phyloP scores from a whole-genome alignment of 2,113 vertebrate species.

The Pluvialis apricaria region DNA sequence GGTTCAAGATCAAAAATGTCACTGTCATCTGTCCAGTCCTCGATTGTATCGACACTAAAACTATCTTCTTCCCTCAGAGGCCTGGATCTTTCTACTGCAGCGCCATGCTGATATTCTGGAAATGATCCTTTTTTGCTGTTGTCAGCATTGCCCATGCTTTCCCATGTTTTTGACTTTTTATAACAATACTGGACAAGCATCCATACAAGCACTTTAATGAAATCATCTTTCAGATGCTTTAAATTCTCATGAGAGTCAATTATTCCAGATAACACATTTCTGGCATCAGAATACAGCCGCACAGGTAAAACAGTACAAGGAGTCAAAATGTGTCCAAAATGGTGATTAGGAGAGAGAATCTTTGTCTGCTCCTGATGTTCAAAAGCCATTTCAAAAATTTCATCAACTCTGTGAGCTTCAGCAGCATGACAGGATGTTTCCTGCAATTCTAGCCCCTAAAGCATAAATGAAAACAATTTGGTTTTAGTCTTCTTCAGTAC shows the following conservation, averaged over 20 bases:
- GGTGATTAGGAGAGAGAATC: constrained; percentile 82
- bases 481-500: not conserved
- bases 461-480: not conserved
- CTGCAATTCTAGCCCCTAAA: constrained; percentile 93
- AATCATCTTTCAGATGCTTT: constrained; percentile 90
- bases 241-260: constrained; percentile 92
- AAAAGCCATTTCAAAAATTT: constrained; percentile 92
- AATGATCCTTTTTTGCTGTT: not conserved
- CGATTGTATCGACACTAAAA: constrained; percentile 77
- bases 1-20: constrained; percentile 86
- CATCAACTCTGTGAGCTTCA: constrained; percentile 92
- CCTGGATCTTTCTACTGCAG: constrained; percentile 58
- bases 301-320: constrained; percentile 87
- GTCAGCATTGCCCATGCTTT: constrained; percentile 5
- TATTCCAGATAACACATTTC: constrained; percentile 90
- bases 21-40: constrained; percentile 90
- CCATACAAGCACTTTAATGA: constrained; percentile 91
- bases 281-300: constrained; percentile 89
- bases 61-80: constrained; percentile 77
- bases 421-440: constrained; percentile 97
- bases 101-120: not conserved
- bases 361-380: constrained; percentile 78
- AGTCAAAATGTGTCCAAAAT: constrained; percentile 90
- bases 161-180: constrained; percentile 56
- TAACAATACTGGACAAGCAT: constrained; percentile 84